Evolutionary conservation across 2,113 vertebrate species (phyloP).

Genomic region (Scophthalmus maximus): DNA sequence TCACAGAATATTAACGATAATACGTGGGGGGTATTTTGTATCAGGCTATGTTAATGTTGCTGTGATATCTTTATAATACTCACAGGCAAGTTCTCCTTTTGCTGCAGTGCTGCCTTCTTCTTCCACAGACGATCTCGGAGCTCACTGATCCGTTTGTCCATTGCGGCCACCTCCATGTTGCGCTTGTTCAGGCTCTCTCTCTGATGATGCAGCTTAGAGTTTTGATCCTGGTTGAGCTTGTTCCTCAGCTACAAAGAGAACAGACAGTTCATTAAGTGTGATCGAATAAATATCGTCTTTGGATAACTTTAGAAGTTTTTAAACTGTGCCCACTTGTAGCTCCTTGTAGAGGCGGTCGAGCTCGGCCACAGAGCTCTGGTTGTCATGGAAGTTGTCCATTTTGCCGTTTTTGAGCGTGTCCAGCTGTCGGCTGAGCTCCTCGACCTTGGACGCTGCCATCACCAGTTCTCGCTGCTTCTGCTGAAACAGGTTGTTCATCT

Average conservation of each 20-base stretch:
- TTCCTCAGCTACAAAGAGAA: constrained; percentile 87
- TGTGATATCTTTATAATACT: constrained; percentile 70
- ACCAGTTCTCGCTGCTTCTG: constrained; percentile 96
- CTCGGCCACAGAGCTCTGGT: constrained; percentile 92
- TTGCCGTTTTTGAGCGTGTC: constrained; percentile 95
- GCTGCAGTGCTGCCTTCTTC: constrained; percentile 96
- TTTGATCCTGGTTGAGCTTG: constrained; percentile 97
- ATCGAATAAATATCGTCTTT: neutral
- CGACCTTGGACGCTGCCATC: constrained; percentile 92
- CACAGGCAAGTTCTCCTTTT: constrained; percentile 94
- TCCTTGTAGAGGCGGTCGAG: constrained; percentile 96
- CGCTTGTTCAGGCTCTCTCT: constrained; percentile 95
- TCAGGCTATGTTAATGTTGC: neutral
- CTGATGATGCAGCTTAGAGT: constrained; percentile 94
- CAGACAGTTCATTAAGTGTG: neutral
- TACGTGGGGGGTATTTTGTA: neutral
- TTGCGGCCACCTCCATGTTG: constrained; percentile 93
- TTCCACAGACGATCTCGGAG: constrained; percentile 96
- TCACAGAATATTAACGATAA: neutral
- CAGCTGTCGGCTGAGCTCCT: constrained; percentile 94
- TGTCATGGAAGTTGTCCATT: constrained; percentile 90
- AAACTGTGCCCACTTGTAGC: constrained; percentile 90
- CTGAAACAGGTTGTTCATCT: constrained; percentile 98
- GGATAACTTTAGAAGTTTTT: no score
- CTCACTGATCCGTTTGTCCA: constrained; percentile 96